Evolutionary conservation across 2,113 vertebrate species (phyloP).

Genomic region (Maylandia zebra): DNA sequence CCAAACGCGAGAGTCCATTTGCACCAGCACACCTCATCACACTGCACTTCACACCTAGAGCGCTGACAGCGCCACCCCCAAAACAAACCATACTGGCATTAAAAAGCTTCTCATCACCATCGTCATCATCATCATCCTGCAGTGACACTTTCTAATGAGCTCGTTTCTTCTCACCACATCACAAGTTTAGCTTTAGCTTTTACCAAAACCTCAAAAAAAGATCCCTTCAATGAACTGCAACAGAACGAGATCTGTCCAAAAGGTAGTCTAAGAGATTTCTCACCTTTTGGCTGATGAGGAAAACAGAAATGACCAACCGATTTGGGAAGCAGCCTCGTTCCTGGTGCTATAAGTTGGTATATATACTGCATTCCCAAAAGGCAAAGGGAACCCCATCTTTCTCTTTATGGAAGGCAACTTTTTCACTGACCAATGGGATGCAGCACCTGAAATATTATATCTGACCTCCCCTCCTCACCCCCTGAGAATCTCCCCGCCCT

Average conservation of each 20-base stretch:
- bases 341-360: conserved; percentile 70
- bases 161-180: fast-evolving
- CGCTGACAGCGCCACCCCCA: not conserved
- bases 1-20: not conserved
- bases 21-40: not conserved
- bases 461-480: not conserved
- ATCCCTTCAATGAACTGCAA: fast-evolving
- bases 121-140: not conserved
- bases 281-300: conserved; percentile 25
- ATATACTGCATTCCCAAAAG: conserved; percentile 84
- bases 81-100: not conserved
- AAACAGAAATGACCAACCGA: conserved; percentile 25
- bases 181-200: not conserved
- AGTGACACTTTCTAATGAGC: not conserved
- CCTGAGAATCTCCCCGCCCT: conserved; percentile 15
- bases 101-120: not conserved
- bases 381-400: conserved; percentile 71
- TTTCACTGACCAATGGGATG: conserved; percentile 83
- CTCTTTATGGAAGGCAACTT: conserved; percentile 88
- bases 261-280: not conserved
- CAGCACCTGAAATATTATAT: conserved; percentile 62
- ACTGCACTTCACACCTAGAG: not conserved
- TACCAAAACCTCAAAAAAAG: not conserved
- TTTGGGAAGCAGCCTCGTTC: conserved; percentile 11
- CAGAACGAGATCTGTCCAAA: not conserved